Conservation (phyloP, 2,113 vertebrate genomes). For the Psilopsiagon aurifrons region DNA sequence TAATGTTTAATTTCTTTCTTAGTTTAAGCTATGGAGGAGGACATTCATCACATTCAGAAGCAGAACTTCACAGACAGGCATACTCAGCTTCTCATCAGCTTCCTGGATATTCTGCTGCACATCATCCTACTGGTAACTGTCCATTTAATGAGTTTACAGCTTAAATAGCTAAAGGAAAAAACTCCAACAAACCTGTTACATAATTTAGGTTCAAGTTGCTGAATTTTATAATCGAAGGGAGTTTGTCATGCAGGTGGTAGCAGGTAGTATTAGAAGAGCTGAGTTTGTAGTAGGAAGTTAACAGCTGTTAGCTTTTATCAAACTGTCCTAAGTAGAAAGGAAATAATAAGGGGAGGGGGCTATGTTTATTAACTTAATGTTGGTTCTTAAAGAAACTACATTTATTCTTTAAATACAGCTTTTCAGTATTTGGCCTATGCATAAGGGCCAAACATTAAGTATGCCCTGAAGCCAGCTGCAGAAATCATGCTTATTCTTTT, state of each 20-base stretch:
- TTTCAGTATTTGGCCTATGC: not conserved
- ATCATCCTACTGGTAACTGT: slow-evolving; percentile 86
- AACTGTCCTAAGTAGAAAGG: not conserved
- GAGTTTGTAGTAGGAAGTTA: not conserved
- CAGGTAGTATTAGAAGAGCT: not conserved
- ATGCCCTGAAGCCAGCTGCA: not conserved
- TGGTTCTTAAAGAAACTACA: not conserved
- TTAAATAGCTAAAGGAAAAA: not conserved
- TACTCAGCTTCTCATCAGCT: slow-evolving; percentile 89
- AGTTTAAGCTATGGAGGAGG: slow-evolving; percentile 94
- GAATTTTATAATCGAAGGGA: not conserved
- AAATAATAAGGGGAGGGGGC: not conserved
- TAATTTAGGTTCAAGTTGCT: not conserved
- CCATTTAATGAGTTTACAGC: not conserved
- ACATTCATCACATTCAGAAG: slow-evolving; percentile 85
- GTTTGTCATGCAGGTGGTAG: not conserved
- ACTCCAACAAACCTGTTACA: not conserved
- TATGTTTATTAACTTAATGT: not conserved
- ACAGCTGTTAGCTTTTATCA: not conserved
- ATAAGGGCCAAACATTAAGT: fast-evolving
- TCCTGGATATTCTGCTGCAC: slow-evolving; percentile 87
- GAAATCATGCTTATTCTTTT: not conserved
- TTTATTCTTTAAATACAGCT: not conserved
- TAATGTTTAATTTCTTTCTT: slow-evolving; percentile 59
- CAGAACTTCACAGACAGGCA: slow-evolving; percentile 91